These are phyloP conservation scores for Stictocephala bisonia DNA, from an alignment of 2,888 invertebrate species.

Conservation along the genomic window DNA sequence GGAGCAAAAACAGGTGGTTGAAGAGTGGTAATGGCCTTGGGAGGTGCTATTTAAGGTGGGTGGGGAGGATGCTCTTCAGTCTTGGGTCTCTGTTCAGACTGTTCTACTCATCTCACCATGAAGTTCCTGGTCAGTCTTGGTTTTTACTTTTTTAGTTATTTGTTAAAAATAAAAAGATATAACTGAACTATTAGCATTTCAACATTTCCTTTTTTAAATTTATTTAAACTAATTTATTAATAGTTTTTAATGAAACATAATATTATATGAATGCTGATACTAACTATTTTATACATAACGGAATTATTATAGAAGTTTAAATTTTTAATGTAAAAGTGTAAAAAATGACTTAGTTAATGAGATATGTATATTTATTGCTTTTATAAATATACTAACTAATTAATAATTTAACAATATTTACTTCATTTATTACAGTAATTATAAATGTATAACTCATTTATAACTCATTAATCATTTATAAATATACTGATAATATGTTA, in stretches of 20 bases:
- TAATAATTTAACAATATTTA: too few species aligned
- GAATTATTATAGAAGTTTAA: too few species aligned
- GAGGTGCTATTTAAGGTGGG: conserved; percentile 8
- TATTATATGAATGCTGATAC: too few species aligned
- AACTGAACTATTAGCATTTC: not conserved
- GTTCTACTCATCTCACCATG: conserved; percentile 57
- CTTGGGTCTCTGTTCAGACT: conserved; percentile 24
- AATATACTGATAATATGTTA: too few species aligned
- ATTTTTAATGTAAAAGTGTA: too few species aligned
- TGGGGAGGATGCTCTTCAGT: conserved; percentile 11
- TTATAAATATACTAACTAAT: too few species aligned
- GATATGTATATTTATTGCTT: too few species aligned
- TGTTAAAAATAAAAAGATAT: not conserved
- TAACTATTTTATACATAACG: too few species aligned
- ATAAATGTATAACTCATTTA: too few species aligned
- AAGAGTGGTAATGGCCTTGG: conserved; percentile 9
- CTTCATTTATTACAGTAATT: too few species aligned
- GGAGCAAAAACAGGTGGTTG: conserved; percentile 32
- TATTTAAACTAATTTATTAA: not conserved
- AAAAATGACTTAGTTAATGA: too few species aligned
- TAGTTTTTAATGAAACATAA: not conserved
- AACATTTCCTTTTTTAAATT: not conserved
- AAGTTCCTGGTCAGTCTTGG: conserved; percentile 61
- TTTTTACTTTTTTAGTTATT: conserved; percentile 19
- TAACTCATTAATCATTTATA: too few species aligned